phyloP scores from a whole-genome alignment of 1,140 invertebrate species.

The Sinonovacula constricta region DNA sequence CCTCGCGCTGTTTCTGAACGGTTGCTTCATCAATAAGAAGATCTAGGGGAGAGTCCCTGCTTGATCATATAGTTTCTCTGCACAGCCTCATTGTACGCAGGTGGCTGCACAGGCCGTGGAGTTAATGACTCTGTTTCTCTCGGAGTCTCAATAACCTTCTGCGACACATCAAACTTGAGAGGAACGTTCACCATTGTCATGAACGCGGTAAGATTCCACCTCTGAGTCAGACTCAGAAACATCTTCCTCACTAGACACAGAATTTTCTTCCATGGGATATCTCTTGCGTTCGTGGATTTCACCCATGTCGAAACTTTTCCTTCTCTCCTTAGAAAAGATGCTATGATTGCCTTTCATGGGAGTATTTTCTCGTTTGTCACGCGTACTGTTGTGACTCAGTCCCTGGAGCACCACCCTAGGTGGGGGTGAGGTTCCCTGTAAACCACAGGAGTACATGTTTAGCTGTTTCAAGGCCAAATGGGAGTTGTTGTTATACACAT shows the following conservation, averaged over 20 bases:
- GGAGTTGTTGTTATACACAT: conserved; percentile 44
- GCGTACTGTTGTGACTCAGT: conserved; percentile 18
- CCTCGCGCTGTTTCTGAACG: conserved; percentile 17
- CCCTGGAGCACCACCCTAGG: conserved; percentile 44
- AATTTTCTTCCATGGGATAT: conserved; percentile 41
- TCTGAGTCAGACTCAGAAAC: conserved; percentile 34
- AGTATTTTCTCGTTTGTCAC: conserved; percentile 17
- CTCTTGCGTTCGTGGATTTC: conserved; percentile 28
- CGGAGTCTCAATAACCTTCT: conserved; percentile 13
- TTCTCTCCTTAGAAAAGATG: conserved; percentile 23
- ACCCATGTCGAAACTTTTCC: conserved; percentile 28
- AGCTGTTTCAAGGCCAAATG: conserved; percentile 38
- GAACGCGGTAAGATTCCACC: conserved; percentile 11
- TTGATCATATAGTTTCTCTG: conserved; percentile 36
- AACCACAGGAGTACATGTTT: conserved; percentile 33
- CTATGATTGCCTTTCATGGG: conserved; percentile 42
- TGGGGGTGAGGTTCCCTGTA: conserved; percentile 46
- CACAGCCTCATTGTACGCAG: conserved; percentile 35
- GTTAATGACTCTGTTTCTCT: not conserved
- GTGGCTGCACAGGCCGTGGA: conserved; percentile 35
- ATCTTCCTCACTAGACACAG: conserved; percentile 44
- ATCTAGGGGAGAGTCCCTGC: conserved; percentile 29
- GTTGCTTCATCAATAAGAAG: conserved; percentile 2
- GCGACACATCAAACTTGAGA: conserved; percentile 4
- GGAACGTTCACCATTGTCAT: conserved; percentile 39